Evolutionary conservation across 2,888 invertebrate genomes (phyloP), one percentile per base, ranked within the genome.

Genomic region (Cataglyphis albicans): DNA sequence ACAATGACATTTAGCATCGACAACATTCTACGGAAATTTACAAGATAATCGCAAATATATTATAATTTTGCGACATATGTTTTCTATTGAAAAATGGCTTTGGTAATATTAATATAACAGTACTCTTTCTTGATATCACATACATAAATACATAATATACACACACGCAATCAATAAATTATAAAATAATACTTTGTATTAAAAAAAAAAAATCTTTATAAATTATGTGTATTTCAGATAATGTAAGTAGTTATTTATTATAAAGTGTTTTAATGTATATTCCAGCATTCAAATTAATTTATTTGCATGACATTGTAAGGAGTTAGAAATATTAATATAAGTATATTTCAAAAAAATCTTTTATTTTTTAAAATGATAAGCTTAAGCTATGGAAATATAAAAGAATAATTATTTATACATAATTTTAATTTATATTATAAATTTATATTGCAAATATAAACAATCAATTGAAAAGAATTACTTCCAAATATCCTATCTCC

Each of bases 1-100:
- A 91, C 91, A 5, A 91, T 90, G 44, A 89, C 89, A 86, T 93
- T 93, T 78, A 93, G 92, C 18, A 93, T 93, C 80, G 93, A 93
- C 44, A 93, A 92, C 80, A 93, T 93, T 29, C 82, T 93, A 32
- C 90, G 90, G 68, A 91, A 92, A 61, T 88, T 91, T 18, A 82
- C 88, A 6, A 61, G 63, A 35, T 83, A 86, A 15, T 55, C 85
- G 41, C 59, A 87, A 59, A 87, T 80, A 84, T 91, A 32, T 32
- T 32, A 0, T 32, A 88, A 68, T n/a, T 72, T 63, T 64, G 15
- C 44, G 12, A 44, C 18, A 44, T 44, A 18, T n/a, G 12, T 12
- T 15, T 61, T 15, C 3, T 32, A 15, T 32, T 7, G 12, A n/a
- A 52, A 64, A 63, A 25, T 29, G 18, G 3, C 6, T 70, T 63